Evolutionary conservation across 2,113 vertebrate species (phyloP), one percentile per base, ranked within the genome.

Genomic region (Cisticola juncidis): DNA sequence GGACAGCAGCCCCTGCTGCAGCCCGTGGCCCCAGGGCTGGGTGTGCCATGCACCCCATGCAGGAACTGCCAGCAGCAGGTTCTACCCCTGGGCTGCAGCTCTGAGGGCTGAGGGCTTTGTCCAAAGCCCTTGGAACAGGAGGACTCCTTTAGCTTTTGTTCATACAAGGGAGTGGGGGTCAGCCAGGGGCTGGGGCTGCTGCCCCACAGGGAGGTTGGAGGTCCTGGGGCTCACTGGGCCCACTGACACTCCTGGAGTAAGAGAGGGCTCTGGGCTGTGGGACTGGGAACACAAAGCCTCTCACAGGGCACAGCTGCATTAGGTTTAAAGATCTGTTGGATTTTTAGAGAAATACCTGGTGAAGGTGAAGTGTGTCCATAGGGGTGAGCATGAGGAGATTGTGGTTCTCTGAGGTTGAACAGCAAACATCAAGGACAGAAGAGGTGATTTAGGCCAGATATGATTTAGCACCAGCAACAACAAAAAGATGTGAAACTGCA

Each of bases 271-370:
- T 77, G 60, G 9, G 56, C 62, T 78, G 26, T 1, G 10, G 25
- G n/a, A 9, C 51, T 89, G 65, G 57, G 44, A 74, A 24, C 23
- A 9, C 24, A 44, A 64, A 25, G 20, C 14, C 53, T 79, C 29
- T 40, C 40, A 26, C 0, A 2, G 58, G 57, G 36, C 21, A 7
- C 1, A 9, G 35, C n/a, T 1, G 0, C 22, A 5, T 71, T 45
- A 31, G 29, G 7, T 56, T 89, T 61, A 35, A 72, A 85, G 58
- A 56, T 18, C 1, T 72, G 25, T 21, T 48, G n/a, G 9, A 8
- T 35, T 60, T 91, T 93, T 61, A 5, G 65, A 23, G 40, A 29
- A 54, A 13, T 35, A 3, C 1, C 69, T 57, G 48, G n/a, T 64
- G 36, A 33, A 29, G 26, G 40, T 76, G 35, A 65, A 56, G 21